Evolutionary conservation across 2,797 vertebrate species (phyloP), one percentile per base, ranked within the genome.

Genomic region (Monodelphis domestica): DNA sequence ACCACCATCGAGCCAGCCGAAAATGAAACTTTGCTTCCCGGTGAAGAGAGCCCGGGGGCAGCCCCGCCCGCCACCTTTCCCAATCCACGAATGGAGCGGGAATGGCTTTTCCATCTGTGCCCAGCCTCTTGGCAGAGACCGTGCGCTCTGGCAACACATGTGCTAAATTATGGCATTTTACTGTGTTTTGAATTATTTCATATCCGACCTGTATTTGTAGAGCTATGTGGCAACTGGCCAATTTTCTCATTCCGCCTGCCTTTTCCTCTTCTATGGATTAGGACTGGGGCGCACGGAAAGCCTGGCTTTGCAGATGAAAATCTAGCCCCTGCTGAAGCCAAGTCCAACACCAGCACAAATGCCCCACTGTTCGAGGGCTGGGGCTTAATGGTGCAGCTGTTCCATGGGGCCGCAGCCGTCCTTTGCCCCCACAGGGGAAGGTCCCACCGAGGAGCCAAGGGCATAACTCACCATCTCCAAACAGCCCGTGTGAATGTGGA

Each of bases 71-170:
- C 97, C 97, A 93, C 97, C 97, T 98, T 98, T 98, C 96, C 96
- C 96, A 98, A 98, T 95, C 97, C 96, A 95, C 97, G 96, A 98
- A 94, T 97, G 97, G 90, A 97, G 93, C 97, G 97, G 89, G 97
- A 98, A 98, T 96, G 97, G 96, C 91, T 98, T 98, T 98, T 98
- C 98, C 97, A 98, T 97, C 96, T 98, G 96, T 95, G 95, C 96
- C 90, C 90, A 98, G 97, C 91, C 91, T 95, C 95, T 98, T 98
- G 97, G 98, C 96, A 98, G 98, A 98, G 97, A 57, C 90, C 94
- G 87, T 94, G 96, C 95, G 96, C 96, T 98, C 95, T 96, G 97
- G 97, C 95, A 97, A 97, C 93, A 95, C 96, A 89, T 95, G 96
- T 98, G 97, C 96, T 98, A 97, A 98, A 98, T 98, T 97, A 98